Evolutionary conservation across 1,140 invertebrate species (phyloP), one percentile per base, ranked within the genome.

Genomic region (Odontomachus brunneus): DNA sequence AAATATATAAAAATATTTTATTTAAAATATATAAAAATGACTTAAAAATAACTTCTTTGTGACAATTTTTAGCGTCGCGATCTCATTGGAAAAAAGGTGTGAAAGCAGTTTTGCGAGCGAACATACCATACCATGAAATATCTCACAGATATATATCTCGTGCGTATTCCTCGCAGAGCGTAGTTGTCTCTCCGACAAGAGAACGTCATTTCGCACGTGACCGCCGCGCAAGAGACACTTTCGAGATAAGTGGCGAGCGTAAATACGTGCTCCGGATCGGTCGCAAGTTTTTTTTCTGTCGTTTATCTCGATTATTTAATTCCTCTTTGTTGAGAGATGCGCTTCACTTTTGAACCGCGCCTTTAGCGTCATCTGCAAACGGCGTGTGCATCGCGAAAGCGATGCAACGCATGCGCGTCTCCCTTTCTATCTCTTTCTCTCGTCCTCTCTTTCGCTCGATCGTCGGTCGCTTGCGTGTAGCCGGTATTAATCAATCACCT

Each of bases 401-500:
- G 33, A 15, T 44, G 26, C 12, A 24, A 51, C 72, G 85, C 85
- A 78, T 83, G 85, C 85, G 84, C 51, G 0, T 59, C n/a, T 38
- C 11, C 38, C 7, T 14, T 26, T 14, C 19, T 17, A 44, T 4
- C 3, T 22, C 5, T 19, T 29, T 19, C 11, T 22, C 53, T 33
- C 29, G 2, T 5, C 5, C 29, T 33, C 29, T 33, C 29, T 33
- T 24, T 0, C 26, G 22, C 0, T 11, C 1, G 19, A 17, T 24
- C 29, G n/a, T 2, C 22, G 26, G 0, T 66, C 44, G 26, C 24
- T 66, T 62, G 49, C 66, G 29, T 33, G 60, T 19, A 26, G 74
- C 74, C 74, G 48, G 60, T 76, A 66, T 66, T 66, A 76, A 76
- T 76, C 74, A 76, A 76, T 76, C 74, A 76, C 26, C 26, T 66